Conservation (phyloP, 2,888 invertebrate genomes). For the Clepsis dumicolana region DNA sequence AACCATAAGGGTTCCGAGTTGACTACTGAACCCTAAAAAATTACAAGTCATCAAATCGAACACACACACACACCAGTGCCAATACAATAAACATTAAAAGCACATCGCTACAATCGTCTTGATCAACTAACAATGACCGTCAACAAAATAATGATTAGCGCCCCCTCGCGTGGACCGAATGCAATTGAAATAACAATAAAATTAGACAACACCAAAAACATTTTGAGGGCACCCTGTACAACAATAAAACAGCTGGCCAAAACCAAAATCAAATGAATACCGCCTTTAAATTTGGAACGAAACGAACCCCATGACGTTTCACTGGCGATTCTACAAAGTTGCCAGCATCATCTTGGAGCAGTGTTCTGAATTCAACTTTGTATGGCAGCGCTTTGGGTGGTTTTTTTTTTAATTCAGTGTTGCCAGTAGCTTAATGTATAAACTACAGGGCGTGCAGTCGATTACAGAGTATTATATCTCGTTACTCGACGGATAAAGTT, state of each 20-base stretch:
- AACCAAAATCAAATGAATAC: background rate
- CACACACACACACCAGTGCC: background rate
- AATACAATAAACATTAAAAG: constrained; percentile 20
- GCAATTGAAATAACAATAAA: constrained; percentile 27
- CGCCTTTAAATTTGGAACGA: background rate
- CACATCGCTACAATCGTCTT: constrained; percentile 12
- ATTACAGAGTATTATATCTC: constrained; percentile 24
- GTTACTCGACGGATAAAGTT: constrained; percentile 18
- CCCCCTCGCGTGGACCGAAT: constrained; percentile 14
- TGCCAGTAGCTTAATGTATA: constrained; percentile 12
- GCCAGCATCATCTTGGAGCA: background rate
- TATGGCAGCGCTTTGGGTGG: no score
- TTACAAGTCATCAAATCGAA: constrained; percentile 3
- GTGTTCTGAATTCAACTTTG: background rate
- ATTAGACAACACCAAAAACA: constrained; percentile 30
- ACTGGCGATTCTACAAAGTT: background rate
- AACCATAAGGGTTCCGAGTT: no score
- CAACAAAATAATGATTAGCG: constrained; percentile 26
- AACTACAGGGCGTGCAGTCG: constrained; percentile 27
- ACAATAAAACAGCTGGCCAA: background rate
- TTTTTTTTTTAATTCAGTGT: background rate
- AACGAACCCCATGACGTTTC: background rate
- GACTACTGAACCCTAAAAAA: no score
- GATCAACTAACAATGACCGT: constrained; percentile 23
- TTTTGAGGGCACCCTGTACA: constrained; percentile 11